Evolutionary conservation across 2,113 vertebrate species (phyloP), one percentile per base, ranked within the genome.

Genomic region (Echinops telfairi): DNA sequence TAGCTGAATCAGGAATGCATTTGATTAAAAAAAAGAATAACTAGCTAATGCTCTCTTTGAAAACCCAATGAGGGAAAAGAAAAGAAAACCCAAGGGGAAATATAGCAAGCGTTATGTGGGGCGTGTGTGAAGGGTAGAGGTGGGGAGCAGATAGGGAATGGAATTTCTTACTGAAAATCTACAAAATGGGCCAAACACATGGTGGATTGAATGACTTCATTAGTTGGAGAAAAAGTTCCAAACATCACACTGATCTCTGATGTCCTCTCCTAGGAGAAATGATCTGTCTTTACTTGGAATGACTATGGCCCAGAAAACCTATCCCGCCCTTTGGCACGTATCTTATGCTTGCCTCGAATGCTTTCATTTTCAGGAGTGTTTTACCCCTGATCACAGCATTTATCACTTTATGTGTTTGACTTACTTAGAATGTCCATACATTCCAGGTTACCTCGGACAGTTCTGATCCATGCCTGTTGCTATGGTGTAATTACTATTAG

Each of bases 191-290:
- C 86, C 94, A 95, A 92, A 6, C 90, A 80, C 20, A 1, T 81
- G 88, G 0, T 78, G 83, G 71, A 57, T 43, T 29, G 23, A n/a
- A 25, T 96, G 96, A 96, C 90, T 93, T 96, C 93, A 94, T 93
- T 86, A 66, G 40, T 40, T 86, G 73, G 90, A 89, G 73, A 66
- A 92, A 82, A n/a, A 93, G 22, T 8, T 7, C 79, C 33, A 53
- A 94, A 66, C 25, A 75, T 75, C 81, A 43, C 4, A 1, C 27
- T 93, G 90, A 92, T 86, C 88, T 94, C 93, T 81, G 80, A 90
- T 90, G 33, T 95, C 80, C 86, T 95, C 53, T 85, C 93, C 60
- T 79, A 62, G 60, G 94, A 95, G 93, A 90, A 93, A 93, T 94
- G 85, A 90, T 89, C 94, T 94, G 19, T 87, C 62, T 81, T 79